phyloP scores from a whole-genome alignment of 2,113 vertebrate genomes.

The Ochotona curzoniae region DNA sequence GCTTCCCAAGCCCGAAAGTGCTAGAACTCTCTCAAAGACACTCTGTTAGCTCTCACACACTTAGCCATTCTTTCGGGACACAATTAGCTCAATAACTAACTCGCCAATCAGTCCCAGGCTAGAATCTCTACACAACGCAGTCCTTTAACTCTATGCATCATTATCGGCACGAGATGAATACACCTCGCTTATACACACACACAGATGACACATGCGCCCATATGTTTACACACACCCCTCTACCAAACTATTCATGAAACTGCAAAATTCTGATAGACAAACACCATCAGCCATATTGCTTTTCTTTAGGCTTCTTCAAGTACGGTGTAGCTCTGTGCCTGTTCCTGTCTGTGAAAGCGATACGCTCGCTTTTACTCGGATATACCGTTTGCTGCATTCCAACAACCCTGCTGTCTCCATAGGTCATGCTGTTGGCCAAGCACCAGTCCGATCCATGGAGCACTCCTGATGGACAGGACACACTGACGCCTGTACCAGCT shows the following conservation, averaged over 20 bases:
- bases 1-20: neutral
- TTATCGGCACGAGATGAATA: neutral
- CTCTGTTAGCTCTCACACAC: neutral
- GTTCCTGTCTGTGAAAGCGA: neutral
- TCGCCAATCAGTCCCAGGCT: neutral
- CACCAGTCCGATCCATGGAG: neutral
- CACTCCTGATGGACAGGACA: neutral
- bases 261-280: neutral
- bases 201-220: neutral
- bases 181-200: neutral
- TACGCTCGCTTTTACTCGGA: neutral
- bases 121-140: neutral
- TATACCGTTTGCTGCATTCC: neutral
- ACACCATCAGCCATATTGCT: neutral
- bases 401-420: neutral
- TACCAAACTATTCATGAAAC: neutral
- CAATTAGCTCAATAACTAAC: slow-evolving; percentile 7
- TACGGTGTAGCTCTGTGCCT: neutral
- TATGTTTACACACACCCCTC: neutral
- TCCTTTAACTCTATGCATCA: neutral
- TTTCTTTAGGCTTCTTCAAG: neutral
- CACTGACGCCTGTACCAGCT: neutral
- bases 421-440: neutral
- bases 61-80: neutral
- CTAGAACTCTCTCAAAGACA: neutral